These are phyloP conservation scores for Lophura nycthemera DNA, from an alignment of 2,113 vertebrate species.

Conservation along the genomic window DNA sequence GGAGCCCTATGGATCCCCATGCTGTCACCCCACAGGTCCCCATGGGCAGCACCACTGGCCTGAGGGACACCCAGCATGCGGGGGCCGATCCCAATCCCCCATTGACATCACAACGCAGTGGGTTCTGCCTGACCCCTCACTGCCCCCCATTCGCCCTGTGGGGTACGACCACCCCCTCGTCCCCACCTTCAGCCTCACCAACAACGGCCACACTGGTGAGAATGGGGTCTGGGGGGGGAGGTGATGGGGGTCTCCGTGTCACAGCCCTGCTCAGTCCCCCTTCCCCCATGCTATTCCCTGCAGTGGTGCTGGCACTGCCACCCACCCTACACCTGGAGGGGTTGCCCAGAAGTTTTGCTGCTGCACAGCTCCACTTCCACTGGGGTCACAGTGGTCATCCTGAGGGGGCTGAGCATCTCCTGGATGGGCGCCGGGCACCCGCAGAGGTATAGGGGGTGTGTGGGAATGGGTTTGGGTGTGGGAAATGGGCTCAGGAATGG, in stretches of 20 bases:
- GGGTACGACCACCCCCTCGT: constrained; percentile 80
- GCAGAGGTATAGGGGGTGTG: constrained; percentile 83
- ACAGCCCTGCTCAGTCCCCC: not conserved
- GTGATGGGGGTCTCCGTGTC: not conserved
- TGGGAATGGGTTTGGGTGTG: not conserved
- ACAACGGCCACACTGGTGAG: constrained; percentile 93
- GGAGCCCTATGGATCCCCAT: not conserved
- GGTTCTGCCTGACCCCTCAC: constrained; percentile 75
- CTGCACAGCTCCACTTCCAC: constrained; percentile 90
- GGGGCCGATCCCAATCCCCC: constrained; percentile 87
- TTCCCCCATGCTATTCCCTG: not conserved
- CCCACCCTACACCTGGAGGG: constrained; percentile 83
- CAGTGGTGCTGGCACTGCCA: constrained; percentile 85
- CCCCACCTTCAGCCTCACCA: constrained; percentile 78
- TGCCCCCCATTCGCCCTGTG: constrained; percentile 75
- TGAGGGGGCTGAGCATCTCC: constrained; percentile 86
- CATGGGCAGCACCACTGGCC: constrained; percentile 88
- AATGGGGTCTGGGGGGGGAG: rapidly evolving
- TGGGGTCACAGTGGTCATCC: constrained; percentile 81
- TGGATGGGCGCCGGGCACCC: constrained; percentile 79
- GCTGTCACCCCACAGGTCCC: constrained; percentile 71
- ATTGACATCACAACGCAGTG: constrained; percentile 79
- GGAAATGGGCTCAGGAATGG: not conserved
- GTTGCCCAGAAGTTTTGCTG: constrained; percentile 81
- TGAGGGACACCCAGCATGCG: constrained; percentile 82